Evolutionary conservation across 2,797 vertebrate species (phyloP), one percentile per base, ranked within the genome.

Genomic region (Anguilla pacifica): DNA sequence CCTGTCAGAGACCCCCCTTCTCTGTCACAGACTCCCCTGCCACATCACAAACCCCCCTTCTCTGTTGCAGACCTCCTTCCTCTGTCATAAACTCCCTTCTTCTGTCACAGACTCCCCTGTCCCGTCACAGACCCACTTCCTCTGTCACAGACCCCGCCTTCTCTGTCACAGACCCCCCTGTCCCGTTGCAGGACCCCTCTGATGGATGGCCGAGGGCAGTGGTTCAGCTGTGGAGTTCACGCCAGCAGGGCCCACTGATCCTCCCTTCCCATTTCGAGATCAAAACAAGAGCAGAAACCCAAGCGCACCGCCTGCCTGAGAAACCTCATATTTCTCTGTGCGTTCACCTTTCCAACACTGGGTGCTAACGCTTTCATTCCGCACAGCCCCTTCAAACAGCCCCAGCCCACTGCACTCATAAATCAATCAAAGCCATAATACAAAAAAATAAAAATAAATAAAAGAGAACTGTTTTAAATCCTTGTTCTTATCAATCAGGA

Each of bases 181-280:
- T 70, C 64, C 64, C 64, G 9, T 70, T 1, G 2, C 64, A 70
- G 25, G 28, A 93, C 88, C 90, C 87, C 92, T 91, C 96, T 96
- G 96, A 96, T 96, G 95, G 95, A 96, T 96, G 94, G 94, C 92
- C n/a, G 77, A 92, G 95, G 95, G 96, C 95, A 95, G 90, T 91
- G 92, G 95, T 96, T 96, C 95, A 96, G 95, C 95, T 96, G 95
- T 96, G 94, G 94, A 93, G 95, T 96, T 96, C 95, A 96, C 94
- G 93, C 94, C 94, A 92, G 92, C 88, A 74, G 93, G 72, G 92
- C 94, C 95, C 93, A 92, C 89, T 28, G 46, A 83, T 89, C 90
- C 88, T 1, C 88, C 89, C 86, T 72, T 70, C 88, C 91, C 85
- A 11, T 88, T 88, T 88, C 89, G 55, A 83, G 92, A 93, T 91